phyloP scores from a whole-genome alignment of 2,113 vertebrate species.

The Sprattus sprattus region DNA sequence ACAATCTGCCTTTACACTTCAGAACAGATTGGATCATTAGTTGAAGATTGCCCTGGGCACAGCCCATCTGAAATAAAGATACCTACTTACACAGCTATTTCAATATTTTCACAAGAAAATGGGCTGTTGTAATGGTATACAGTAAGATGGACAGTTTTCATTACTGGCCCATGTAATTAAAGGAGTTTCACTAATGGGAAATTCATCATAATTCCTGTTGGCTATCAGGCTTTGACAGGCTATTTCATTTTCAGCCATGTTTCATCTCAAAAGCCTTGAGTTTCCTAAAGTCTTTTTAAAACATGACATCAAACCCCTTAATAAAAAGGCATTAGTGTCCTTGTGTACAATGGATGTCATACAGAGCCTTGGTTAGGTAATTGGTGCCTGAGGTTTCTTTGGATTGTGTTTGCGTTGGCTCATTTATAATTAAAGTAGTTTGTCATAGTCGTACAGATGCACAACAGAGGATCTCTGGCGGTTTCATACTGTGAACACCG shows the following conservation, averaged over 20 bases:
- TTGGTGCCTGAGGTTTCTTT: slow-evolving; percentile 33
- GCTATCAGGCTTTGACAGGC: slow-evolving; percentile 64
- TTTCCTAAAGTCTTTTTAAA: slow-evolving; percentile 40
- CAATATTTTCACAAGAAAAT: slow-evolving; percentile 60
- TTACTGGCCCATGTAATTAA: slow-evolving; percentile 68
- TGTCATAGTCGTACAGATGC: slow-evolving; percentile 22
- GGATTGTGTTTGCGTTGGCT: slow-evolving; percentile 6
- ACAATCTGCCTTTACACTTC: neutral
- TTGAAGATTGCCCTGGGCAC: neutral
- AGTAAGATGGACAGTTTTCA: slow-evolving; percentile 71
- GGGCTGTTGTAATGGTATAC: slow-evolving; percentile 57
- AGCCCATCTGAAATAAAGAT: slow-evolving; percentile 30
- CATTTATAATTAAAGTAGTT: slow-evolving; percentile 20
- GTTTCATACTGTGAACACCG: neutral
- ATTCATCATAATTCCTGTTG: slow-evolving; percentile 70
- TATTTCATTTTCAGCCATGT: slow-evolving; percentile 59
- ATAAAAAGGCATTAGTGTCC: slow-evolving; percentile 44
- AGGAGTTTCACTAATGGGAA: slow-evolving; percentile 67
- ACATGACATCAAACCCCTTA: slow-evolving; percentile 55
- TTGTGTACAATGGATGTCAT: neutral
- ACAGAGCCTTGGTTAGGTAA: slow-evolving; percentile 35
- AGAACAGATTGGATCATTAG: slow-evolving; percentile 20
- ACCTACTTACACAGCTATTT: slow-evolving; percentile 35
- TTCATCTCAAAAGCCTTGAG: slow-evolving; percentile 61
- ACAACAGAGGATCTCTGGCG: neutral